A percentile compares a stretch with the other conserved stretches of the same genome.
Conservation (phyloP, 2,888 invertebrate species). For the Idaea dimidiata region DNA sequence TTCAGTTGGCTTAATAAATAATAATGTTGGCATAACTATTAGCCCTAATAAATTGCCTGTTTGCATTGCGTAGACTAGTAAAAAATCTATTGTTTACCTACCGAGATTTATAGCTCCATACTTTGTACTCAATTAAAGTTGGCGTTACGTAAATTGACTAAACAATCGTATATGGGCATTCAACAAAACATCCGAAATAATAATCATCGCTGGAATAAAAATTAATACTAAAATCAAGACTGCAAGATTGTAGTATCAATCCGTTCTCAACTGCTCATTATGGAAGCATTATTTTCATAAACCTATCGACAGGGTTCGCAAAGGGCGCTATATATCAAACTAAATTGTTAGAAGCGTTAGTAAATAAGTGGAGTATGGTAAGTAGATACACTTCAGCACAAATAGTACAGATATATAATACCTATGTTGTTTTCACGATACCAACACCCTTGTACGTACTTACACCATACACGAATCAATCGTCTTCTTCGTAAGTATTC, state of each 20-base stretch:
- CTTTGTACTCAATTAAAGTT: conserved; percentile 4
- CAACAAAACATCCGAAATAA: background rate
- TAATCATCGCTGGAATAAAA: background rate
- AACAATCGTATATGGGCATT: background rate
- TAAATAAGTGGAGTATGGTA: background rate
- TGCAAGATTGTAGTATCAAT: conserved; percentile 28
- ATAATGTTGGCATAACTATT: background rate
- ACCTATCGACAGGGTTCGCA: conserved; percentile 38
- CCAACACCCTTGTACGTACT: background rate
- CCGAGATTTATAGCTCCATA: too few relatives aligned
- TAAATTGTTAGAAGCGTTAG: conserved; percentile 14
- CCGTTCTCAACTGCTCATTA: conserved; percentile 33
- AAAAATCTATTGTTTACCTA: background rate
- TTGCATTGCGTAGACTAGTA: background rate
- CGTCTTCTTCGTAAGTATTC: too few relatives aligned
- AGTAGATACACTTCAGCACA: too few relatives aligned
- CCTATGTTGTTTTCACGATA: background rate
- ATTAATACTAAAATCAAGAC: conserved; percentile 2
- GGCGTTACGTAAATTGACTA: conserved; percentile 4
- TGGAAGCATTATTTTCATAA: conserved; percentile 28
- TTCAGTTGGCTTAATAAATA: background rate
- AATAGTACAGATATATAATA: too few relatives aligned
- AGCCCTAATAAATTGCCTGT: background rate
- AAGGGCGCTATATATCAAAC: conserved; percentile 34
- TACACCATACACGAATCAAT: too few relatives aligned